Percentiles rank a stretch among this genome's conserved stretches.
Conservation (phyloP, 2,797 vertebrate genomes). For the Siniperca scherzeri region DNA sequence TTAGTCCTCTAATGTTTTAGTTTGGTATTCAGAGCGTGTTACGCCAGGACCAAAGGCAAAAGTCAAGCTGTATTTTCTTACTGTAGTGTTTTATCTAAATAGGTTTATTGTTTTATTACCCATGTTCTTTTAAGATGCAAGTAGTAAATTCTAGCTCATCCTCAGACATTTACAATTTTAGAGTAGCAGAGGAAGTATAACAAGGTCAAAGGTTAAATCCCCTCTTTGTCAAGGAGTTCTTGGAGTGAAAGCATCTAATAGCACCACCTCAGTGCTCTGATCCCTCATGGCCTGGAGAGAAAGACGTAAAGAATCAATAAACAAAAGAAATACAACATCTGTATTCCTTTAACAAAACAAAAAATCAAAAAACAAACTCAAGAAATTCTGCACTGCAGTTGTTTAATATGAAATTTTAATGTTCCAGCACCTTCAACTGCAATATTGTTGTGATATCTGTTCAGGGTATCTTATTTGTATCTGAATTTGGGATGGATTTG, state of each 20-base stretch:
- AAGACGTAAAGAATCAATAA: not conserved
- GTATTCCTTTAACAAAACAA: not conserved
- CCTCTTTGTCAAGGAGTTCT: conserved; percentile 12
- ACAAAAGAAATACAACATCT: not conserved
- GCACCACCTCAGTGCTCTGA: not conserved
- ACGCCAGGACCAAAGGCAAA: conserved; percentile 9
- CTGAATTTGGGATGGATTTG: not conserved
- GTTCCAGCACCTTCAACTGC: not conserved
- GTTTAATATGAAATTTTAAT: conserved; percentile 7
- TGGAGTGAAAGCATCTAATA: not conserved
- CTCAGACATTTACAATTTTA: not conserved
- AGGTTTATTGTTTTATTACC: conserved; percentile 12
- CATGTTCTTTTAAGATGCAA: not conserved
- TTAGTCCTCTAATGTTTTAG: not conserved
- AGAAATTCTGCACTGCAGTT: not conserved
- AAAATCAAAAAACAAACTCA: not conserved
- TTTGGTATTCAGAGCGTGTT: conserved; percentile 9
- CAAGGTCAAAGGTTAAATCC: conserved; percentile 53
- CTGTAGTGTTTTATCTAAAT: conserved; percentile 21
- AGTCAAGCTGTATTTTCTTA: conserved; percentile 24
- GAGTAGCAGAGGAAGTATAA: conserved; percentile 11
- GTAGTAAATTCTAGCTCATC: conserved; percentile 20
- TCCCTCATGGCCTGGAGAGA: not conserved
- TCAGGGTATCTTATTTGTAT: not conserved
- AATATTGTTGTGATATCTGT: not conserved